These are phyloP conservation scores for Sinopyrophorus schimmeli DNA, from an alignment of 2,888 invertebrate species.

Conservation along the genomic window DNA sequence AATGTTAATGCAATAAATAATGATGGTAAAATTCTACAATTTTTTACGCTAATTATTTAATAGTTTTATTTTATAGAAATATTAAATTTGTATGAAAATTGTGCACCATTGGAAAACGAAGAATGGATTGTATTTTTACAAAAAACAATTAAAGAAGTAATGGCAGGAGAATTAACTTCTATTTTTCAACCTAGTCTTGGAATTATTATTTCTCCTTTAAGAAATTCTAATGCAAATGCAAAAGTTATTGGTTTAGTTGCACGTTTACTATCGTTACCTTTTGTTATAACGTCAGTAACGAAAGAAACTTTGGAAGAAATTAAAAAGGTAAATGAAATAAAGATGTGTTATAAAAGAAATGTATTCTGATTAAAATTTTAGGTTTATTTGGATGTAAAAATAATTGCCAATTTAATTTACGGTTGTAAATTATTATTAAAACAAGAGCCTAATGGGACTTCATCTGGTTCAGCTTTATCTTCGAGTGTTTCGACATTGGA, in stretches of 20 bases:
- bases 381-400: conserved; percentile 79
- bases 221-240: conserved; percentile 65
- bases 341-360: conserved; percentile 3
- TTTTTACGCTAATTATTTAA: no score
- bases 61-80: conserved; percentile 11
- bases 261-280: conserved; percentile 66
- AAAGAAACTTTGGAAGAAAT: conserved; percentile 57
- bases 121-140: conserved; percentile 86
- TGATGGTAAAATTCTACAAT: no score
- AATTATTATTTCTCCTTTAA: conserved; percentile 61
- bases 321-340: conserved; percentile 49
- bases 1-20: no score
- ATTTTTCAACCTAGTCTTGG: conserved; percentile 71
- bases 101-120: conserved; percentile 76
- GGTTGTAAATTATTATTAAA: conserved; percentile 70
- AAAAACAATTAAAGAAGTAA: conserved; percentile 78
- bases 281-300: conserved; percentile 58
- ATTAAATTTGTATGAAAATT: conserved; percentile 55
- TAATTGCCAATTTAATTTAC: conserved; percentile 80
- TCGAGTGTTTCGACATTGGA: conserved; percentile 33
- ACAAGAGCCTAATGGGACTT: no score
- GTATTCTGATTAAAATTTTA: conserved; percentile 44
- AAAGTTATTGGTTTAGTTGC: conserved; percentile 68
- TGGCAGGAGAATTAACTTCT: conserved; percentile 77
- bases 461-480: conserved; percentile 30